Evolutionary conservation across 2,888 invertebrate species (phyloP).

Genomic region (Heliconius erato): DNA sequence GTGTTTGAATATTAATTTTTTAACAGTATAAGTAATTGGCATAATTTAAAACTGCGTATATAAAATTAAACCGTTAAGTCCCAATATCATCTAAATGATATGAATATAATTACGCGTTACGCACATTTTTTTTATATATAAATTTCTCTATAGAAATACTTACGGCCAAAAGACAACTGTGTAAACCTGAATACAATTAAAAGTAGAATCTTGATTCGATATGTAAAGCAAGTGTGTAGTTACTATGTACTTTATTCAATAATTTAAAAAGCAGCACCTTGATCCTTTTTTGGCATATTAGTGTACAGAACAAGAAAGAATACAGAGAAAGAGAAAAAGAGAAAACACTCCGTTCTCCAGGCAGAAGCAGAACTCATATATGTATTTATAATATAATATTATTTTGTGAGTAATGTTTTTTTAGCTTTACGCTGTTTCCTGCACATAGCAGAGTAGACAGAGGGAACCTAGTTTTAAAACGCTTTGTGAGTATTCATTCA

Average conservation of each 20-base stretch:
- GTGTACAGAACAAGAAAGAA: too few relatives aligned
- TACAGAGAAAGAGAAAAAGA: too few relatives aligned
- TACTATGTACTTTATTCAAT: background rate
- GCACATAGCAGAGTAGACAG: background rate
- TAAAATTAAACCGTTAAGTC: background rate
- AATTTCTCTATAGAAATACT: background rate
- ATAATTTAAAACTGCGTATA: background rate
- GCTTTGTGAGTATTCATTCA: too few relatives aligned
- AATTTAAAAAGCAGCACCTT: background rate
- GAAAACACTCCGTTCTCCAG: background rate
- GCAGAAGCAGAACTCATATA: background rate
- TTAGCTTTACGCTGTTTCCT: background rate
- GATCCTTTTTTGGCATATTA: too few relatives aligned
- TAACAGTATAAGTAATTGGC: slow-evolving; percentile 3
- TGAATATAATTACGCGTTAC: background rate
- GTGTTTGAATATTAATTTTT: background rate
- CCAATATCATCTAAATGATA: slow-evolving; percentile 1
- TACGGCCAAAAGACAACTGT: slow-evolving; percentile 5
- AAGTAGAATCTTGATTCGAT: background rate
- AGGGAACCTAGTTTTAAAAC: background rate
- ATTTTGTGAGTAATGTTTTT: background rate
- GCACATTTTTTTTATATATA: background rate
- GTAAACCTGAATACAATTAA: slow-evolving; percentile 3
- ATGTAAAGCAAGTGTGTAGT: background rate
- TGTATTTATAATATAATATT: too few relatives aligned